Evolutionary conservation across 2,113 vertebrate species (phyloP).

Genomic region (Eulemur macaco): DNA sequence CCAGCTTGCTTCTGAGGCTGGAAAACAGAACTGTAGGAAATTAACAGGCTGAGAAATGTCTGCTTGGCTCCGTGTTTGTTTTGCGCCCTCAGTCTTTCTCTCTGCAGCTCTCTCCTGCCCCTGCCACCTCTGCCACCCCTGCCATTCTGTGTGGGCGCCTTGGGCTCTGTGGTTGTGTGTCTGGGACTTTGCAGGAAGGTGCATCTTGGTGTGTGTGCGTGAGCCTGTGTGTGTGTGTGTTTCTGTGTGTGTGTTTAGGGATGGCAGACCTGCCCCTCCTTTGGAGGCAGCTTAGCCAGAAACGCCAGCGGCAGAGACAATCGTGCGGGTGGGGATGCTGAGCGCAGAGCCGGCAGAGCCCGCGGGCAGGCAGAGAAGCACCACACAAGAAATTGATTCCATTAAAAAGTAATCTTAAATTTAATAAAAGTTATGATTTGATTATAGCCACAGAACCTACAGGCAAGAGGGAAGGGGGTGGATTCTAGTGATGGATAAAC

Average conservation of each 20-base stretch:
- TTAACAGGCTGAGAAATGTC: slow-evolving; percentile 77
- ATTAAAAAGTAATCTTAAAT: slow-evolving; percentile 92
- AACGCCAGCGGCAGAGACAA: slow-evolving; percentile 78
- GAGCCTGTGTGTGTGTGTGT: neutral
- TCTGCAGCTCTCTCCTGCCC: slow-evolving; percentile 19
- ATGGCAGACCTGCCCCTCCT: slow-evolving; percentile 63
- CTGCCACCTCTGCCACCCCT: neutral
- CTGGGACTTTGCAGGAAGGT: slow-evolving; percentile 34
- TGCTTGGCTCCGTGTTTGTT: slow-evolving; percentile 5
- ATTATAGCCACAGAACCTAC: slow-evolving; percentile 85
- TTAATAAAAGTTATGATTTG: slow-evolving; percentile 91
- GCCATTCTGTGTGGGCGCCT: neutral
- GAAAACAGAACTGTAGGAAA: slow-evolving; percentile 75
- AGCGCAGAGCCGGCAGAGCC: slow-evolving; percentile 79
- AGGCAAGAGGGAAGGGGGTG: slow-evolving; percentile 80
- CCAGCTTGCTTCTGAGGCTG: slow-evolving; percentile 70
- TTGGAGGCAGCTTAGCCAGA: slow-evolving; percentile 71
- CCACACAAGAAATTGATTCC: slow-evolving; percentile 88
- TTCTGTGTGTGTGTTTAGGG: slow-evolving; percentile 53
- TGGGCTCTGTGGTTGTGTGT: neutral
- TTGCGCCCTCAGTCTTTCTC: slow-evolving; percentile 38
- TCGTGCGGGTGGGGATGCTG: slow-evolving; percentile 74
- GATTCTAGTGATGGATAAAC: slow-evolving; percentile 79
- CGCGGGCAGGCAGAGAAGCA: slow-evolving; percentile 85
- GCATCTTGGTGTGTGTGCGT: neutral